These are phyloP conservation scores for Periplaneta americana DNA, from an alignment of 1,140 invertebrate species.

Conservation along the genomic window DNA sequence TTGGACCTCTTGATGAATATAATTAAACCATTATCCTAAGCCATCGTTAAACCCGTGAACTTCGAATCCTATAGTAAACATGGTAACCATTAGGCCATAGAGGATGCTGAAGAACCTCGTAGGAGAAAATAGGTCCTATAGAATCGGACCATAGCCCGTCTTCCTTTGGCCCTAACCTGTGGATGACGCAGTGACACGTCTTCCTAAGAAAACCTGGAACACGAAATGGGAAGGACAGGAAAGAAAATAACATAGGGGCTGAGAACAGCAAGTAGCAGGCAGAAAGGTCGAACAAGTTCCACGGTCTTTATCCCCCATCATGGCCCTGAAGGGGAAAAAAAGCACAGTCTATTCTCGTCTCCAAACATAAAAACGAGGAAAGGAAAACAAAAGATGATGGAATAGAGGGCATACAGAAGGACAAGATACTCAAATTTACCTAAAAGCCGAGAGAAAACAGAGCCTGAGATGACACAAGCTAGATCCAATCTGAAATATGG, in stretches of 20 bases:
- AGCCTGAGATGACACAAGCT: not conserved
- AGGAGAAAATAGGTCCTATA: too few species aligned
- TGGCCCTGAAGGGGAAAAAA: not conserved
- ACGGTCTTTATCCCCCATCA: not conserved
- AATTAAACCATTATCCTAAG: too few species aligned
- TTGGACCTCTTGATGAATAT: too few species aligned
- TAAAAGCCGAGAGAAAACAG: not conserved
- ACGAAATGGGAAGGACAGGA: not conserved
- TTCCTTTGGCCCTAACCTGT: too few species aligned
- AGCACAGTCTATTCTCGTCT: not conserved
- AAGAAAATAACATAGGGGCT: not conserved
- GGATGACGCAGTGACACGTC: too few species aligned
- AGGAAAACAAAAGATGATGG: not conserved
- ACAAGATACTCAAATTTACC: not conserved
- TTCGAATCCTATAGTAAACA: too few species aligned
- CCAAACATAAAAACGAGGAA: not conserved
- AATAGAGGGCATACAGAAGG: not conserved
- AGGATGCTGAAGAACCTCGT: too few species aligned
- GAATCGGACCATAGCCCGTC: too few species aligned
- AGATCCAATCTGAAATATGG: too few species aligned
- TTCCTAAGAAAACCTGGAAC: not conserved
- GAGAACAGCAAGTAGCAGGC: too few species aligned
- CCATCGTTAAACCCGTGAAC: too few species aligned
- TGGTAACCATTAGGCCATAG: too few species aligned
- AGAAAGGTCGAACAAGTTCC: not conserved